These are phyloP conservation scores for Pogonomyrmex californicus DNA, from an alignment of 1,140 invertebrate genomes.

Conservation along the genomic window DNA sequence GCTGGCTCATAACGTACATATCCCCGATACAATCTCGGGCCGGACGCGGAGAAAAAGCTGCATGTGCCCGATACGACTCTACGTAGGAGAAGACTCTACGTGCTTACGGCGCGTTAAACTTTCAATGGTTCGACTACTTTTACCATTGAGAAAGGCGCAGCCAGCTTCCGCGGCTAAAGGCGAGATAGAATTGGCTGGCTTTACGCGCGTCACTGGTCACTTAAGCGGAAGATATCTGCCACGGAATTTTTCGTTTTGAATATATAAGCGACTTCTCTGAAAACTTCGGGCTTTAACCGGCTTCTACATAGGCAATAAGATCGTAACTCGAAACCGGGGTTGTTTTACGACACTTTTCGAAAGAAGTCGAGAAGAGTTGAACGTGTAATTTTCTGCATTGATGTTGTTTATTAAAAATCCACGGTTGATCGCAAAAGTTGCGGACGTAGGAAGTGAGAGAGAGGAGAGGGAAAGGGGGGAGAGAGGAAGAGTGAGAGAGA, in stretches of 20 bases:
- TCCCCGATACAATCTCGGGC: slow-evolving; percentile 72
- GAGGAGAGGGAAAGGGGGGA: too few species aligned
- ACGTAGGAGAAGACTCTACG: slow-evolving; percentile 67
- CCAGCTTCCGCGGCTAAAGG: not conserved
- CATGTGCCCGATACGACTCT: slow-evolving; percentile 71
- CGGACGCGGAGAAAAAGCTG: slow-evolving; percentile 70
- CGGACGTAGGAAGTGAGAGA: too few species aligned
- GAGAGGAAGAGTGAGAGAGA: too few species aligned
- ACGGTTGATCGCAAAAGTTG: not conserved
- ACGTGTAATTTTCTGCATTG: not conserved
- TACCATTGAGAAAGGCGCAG: slow-evolving; percentile 70
- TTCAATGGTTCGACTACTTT: slow-evolving; percentile 77
- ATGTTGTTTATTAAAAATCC: slow-evolving; percentile 16
- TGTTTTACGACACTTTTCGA: slow-evolving; percentile 14
- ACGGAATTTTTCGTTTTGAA: slow-evolving; percentile 65
- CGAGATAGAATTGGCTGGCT: slow-evolving; percentile 60
- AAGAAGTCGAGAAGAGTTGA: not conserved
- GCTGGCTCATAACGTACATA: slow-evolving; percentile 68
- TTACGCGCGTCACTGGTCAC: slow-evolving; percentile 61
- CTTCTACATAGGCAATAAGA: slow-evolving; percentile 39
- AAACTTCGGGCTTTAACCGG: slow-evolving; percentile 41
- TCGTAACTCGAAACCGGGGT: not conserved
- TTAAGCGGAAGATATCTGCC: slow-evolving; percentile 41
- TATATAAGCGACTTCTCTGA: slow-evolving; percentile 28
- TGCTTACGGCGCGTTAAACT: slow-evolving; percentile 78